These are phyloP conservation scores for Himalopsyche japonica DNA, from an alignment of 2,888 invertebrate species.

Conservation along the genomic window DNA sequence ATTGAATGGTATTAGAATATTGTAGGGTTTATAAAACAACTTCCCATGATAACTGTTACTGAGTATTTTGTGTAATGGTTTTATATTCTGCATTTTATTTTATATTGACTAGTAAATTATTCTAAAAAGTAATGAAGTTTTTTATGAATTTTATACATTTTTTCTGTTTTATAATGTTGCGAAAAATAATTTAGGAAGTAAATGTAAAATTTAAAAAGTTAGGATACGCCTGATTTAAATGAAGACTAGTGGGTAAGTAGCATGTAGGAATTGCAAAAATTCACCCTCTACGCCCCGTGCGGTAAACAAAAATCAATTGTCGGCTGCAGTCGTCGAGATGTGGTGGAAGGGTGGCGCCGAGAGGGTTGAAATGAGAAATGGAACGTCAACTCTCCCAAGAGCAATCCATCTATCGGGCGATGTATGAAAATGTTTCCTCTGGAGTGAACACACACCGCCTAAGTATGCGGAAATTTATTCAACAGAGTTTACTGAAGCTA, in stretches of 20 bases:
- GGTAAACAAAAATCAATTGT: constrained; percentile 38
- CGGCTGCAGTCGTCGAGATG: neutral
- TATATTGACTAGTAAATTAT: no score
- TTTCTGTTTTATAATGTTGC: no score
- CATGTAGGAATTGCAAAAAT: neutral
- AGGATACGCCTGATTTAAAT: neutral
- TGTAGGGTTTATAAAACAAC: no score
- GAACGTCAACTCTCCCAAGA: constrained; percentile 24
- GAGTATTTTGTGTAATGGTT: no score
- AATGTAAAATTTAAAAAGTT: neutral
- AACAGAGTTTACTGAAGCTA: neutral
- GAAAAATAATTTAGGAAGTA: no score
- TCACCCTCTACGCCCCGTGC: constrained; percentile 8
- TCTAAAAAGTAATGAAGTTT: no score
- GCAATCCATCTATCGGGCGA: constrained; percentile 19
- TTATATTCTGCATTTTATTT: no score
- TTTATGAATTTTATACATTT: no score
- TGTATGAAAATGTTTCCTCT: neutral
- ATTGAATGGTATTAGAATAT: no score
- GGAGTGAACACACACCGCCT: neutral
- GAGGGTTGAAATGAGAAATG: constrained; percentile 30
- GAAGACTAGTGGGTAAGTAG: neutral
- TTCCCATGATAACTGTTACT: no score
- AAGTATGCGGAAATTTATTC: neutral
- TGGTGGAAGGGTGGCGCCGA: neutral